Conservation (phyloP, 2,113 vertebrate species). For the Apus apus region DNA sequence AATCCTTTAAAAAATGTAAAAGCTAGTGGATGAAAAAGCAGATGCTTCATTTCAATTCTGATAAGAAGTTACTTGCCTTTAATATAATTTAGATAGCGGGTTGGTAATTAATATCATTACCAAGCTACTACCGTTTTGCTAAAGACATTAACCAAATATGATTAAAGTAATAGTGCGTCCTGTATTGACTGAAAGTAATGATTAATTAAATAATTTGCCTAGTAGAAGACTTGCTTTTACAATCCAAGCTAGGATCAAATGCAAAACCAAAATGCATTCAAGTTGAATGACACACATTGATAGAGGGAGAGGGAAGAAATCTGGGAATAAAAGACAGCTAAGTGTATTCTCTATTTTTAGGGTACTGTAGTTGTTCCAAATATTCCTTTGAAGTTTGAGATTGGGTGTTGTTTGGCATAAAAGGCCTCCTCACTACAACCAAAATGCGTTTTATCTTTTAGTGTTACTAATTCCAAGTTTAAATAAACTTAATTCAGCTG, state of each 20-base stretch:
- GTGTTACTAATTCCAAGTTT: neutral
- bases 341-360: neutral
- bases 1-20: neutral
- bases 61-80: neutral
- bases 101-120: neutral
- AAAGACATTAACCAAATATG: neutral
- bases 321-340: neutral
- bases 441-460: constrained; percentile 4
- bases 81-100: neutral
- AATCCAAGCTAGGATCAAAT: neutral
- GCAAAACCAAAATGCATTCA: neutral
- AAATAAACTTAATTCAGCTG: neutral
- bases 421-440: neutral
- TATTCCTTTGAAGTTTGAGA: constrained; percentile 6
- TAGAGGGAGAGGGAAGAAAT: neutral
- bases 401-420: neutral
- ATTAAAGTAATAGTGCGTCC: neutral
- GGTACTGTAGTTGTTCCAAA: neutral
- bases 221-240: neutral
- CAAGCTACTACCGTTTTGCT: neutral
- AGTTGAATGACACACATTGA: neutral
- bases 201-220: neutral
- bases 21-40: neutral
- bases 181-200: neutral
- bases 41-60: neutral